Evolutionary conservation across 2,113 vertebrate species (phyloP), one percentile per base, ranked within the genome.

Genomic region (Tupaia tana): DNA sequence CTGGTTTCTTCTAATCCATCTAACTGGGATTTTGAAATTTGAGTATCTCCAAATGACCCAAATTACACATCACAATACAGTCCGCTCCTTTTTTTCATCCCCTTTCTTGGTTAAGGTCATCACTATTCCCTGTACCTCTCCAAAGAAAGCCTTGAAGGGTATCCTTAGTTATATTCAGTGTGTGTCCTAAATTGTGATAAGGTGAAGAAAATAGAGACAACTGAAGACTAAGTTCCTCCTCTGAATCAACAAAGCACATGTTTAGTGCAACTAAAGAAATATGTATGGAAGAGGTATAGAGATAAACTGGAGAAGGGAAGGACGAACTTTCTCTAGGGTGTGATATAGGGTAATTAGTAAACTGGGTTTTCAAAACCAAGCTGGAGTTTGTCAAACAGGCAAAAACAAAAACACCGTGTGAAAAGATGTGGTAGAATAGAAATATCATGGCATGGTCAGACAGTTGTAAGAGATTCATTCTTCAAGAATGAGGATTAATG

Each of bases 101-200:
- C 6, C 0, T 83, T 34, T 43, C 31, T 89, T 88, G 5, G 77
- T 67, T 66, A 88, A 85, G 24, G 29, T 75, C 54, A 29, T 93
- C n/a, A 34, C n/a, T 90, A 5, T 88, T 90, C 24, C 18, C 19
- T 88, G 92, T 87, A 8, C 29, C 11, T 89, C 24, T 67, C 90
- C 59, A 93, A n/a, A 59, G 24, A 69, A 93, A 95, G 91, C 59
- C 24, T n/a, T 85, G 6, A 11, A 86, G 79, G 64, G 8, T 84
- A 59, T 27, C 29, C 9, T 93, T n/a, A n/a, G 14, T 81, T 84
- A 70, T 90, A 71, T 70, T 63, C 58, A 80, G 1, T 69, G 7
- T 69, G 7, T 84, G 19, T 81, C 67, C 52, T 89, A 64, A 84
- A 85, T 13, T 81, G 29, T 80, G 10, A 27, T 71, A 25, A 34